phyloP scores from a whole-genome alignment of 1,140 invertebrate genomes.

The Mizuhopecten yessoensis region DNA sequence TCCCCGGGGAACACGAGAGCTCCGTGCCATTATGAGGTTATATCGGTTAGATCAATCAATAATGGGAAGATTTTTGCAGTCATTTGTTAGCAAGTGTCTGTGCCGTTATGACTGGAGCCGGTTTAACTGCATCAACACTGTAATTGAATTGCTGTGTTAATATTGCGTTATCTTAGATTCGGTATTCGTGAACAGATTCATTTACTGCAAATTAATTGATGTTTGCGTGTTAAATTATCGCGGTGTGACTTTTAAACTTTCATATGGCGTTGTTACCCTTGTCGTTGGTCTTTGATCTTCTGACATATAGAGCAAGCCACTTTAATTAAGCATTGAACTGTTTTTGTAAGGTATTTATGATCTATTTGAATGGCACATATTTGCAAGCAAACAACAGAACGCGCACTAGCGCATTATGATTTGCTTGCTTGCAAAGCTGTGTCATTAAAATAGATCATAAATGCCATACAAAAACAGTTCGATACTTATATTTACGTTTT shows the following conservation, averaged over 20 bases:
- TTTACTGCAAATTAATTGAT: conserved; percentile 1
- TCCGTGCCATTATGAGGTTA: neutral
- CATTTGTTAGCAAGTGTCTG: neutral
- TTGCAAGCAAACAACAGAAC: too few species aligned
- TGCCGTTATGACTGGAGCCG: neutral
- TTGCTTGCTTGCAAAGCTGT: too few species aligned
- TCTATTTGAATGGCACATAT: too few species aligned
- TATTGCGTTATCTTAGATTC: neutral
- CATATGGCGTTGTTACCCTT: too few species aligned
- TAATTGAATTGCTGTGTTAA: neutral
- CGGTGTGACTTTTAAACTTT: neutral
- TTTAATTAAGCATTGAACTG: too few species aligned
- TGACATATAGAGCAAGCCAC: too few species aligned
- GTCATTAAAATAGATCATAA: too few species aligned
- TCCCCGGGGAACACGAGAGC: neutral
- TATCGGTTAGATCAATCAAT: neutral
- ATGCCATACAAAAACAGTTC: too few species aligned
- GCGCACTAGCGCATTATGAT: too few species aligned
- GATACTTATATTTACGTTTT: too few species aligned
- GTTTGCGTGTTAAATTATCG: conserved; percentile 33
- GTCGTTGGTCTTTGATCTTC: too few species aligned
- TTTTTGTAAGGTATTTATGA: too few species aligned
- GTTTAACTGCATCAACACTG: neutral
- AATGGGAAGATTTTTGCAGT: neutral
- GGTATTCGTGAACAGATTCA: neutral